A percentile compares a stretch with the other conserved stretches of the same genome.
Conservation (phyloP, 2,113 vertebrate genomes). For the Laticauda colubrina region DNA sequence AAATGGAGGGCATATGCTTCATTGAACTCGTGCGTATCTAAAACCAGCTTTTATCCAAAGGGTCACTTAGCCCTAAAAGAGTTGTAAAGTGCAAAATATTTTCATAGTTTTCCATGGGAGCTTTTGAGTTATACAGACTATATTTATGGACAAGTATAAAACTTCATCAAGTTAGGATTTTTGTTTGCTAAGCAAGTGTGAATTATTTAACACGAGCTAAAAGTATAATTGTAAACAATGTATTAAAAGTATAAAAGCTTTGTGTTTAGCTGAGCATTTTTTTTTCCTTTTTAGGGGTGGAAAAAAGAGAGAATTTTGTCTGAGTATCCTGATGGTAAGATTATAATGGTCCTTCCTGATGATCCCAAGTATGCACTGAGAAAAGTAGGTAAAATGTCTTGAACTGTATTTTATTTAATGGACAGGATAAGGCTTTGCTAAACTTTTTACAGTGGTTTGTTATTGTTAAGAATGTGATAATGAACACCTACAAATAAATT, state of each 20-base stretch:
- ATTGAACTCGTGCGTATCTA: not conserved
- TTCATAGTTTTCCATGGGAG: constrained; percentile 34
- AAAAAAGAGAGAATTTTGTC: constrained; percentile 96
- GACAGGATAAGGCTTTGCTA: not conserved
- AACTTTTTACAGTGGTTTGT: not conserved
- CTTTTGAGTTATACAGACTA: constrained; percentile 31
- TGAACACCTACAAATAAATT: not conserved
- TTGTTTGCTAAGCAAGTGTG: constrained; percentile 47
- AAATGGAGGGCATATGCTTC: not conserved
- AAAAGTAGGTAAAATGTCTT: constrained; percentile 78
- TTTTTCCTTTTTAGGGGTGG: constrained; percentile 84
- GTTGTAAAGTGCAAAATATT: constrained; percentile 33
- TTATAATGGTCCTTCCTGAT: constrained; percentile 97
- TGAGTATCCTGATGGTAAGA: constrained; percentile 96
- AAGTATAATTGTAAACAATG: constrained; percentile 19
- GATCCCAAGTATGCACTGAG: constrained; percentile 97
- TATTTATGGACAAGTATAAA: constrained; percentile 44
- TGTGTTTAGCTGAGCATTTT: constrained; percentile 49
- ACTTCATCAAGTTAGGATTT: constrained; percentile 54
- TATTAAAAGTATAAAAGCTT: constrained; percentile 33
- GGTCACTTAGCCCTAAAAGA: constrained; percentile 1
- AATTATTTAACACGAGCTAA: constrained; percentile 31
- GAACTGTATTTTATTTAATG: not conserved
- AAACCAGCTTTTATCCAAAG: not conserved
- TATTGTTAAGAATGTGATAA: not conserved